Conservation (phyloP, 2,888 invertebrate genomes). For the Steinernema scapterisci region DNA sequence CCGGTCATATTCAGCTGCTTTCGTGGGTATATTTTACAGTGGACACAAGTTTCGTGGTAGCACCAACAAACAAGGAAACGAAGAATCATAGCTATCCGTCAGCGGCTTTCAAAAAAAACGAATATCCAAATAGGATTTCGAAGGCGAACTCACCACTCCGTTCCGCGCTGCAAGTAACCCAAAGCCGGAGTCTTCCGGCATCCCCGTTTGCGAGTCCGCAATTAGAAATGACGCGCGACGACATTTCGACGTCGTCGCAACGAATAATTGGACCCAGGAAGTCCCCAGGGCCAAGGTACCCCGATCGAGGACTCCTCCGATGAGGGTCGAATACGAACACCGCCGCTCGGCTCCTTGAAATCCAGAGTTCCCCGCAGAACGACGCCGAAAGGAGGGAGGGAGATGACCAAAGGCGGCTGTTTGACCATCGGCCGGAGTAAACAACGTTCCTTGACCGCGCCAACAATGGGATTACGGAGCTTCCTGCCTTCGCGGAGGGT, state of each 20-base stretch:
- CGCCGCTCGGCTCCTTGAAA: neutral
- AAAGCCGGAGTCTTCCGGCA: too few species aligned
- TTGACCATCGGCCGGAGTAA: neutral
- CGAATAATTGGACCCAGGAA: neutral
- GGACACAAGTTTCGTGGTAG: too few species aligned
- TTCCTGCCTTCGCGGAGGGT: neutral
- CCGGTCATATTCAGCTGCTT: too few species aligned
- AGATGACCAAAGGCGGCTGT: neutral
- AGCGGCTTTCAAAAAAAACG: too few species aligned
- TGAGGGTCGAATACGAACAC: too few species aligned
- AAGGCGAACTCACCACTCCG: too few species aligned
- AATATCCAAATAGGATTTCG: too few species aligned
- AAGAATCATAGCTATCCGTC: too few species aligned
- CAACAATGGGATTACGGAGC: slow-evolving; percentile 11
- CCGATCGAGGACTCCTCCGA: neutral
- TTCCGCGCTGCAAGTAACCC: too few species aligned
- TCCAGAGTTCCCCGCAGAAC: neutral
- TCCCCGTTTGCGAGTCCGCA: neutral
- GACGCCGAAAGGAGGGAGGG: neutral
- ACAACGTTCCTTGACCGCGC: neutral
- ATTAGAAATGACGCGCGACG: slow-evolving; percentile 10
- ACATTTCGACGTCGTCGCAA: slow-evolving; percentile 1
- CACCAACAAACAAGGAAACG: too few species aligned
- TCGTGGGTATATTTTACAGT: too few species aligned
- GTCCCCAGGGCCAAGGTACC: slow-evolving; percentile 2